Base-by-base conservation (phyloP, 92 coral and sea anemone species). In the Porites evermanni region DNA sequence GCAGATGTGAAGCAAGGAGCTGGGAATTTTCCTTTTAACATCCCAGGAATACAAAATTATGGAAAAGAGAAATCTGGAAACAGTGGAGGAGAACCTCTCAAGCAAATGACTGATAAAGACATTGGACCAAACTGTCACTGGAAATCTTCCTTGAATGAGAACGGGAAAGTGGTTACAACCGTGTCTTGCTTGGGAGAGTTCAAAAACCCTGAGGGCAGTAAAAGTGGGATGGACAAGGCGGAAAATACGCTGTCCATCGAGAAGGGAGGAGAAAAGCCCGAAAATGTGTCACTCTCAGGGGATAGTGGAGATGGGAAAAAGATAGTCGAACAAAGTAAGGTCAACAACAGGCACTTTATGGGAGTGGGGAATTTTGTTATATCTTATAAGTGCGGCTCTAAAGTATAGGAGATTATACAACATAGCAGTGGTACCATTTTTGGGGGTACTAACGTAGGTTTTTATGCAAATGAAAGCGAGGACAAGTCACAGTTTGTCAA, bases 61-160 rank as follows among this genome's bases (percentile, higher is more conserved):
- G 87, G 80, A 51, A 83, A 83, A 0, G 87, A 29, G 17, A 74
- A 74, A 26, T 47, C 65, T 19, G 80, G 16, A 12, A 73, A 52
- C 80, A 75, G 63, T 51, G 72, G 6, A 21, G 65, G 60, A 14
- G 79, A 65, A n/a, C 6, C 72, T 19, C 11, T 24, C n/a, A 83
- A 74, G 23, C 79, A 63, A 60, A 75, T 73, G 54, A 70, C 85
- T 1, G 84, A 79, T 13, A 79, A 67, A 51, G 70, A 81, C 66
- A 61, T 83, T n/a, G 87, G 87, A n/a, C 87, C 87, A 52, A 83
- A 83, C 24, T 83, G 87, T 54, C 87, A 83, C 61, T 83, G 87
- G 87, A 83, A 83, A 53, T 63, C 79, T 8, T 72, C 72, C 3
- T 50, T 38, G 18, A 80, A 73, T 4, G 63, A 75, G 14, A 74